Evolutionary conservation across 2,797 vertebrate genomes (phyloP), one percentile per base, ranked within the genome.

Genomic region (Hydrocynus forskahlii): DNA sequence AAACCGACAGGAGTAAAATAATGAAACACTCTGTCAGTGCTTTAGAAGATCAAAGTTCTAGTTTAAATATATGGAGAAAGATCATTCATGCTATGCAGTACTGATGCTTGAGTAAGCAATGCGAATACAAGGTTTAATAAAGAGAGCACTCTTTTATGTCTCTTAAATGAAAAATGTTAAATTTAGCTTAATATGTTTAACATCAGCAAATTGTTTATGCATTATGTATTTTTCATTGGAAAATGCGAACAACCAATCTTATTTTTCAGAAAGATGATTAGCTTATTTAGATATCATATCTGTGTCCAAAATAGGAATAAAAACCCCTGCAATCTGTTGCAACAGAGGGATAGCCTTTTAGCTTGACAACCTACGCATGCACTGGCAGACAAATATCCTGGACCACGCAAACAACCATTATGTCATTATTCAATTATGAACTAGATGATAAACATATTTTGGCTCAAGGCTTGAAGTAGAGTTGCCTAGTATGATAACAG

Each of bases 361-460:
- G 54, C 75, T 68, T 75, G 52, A 74, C 76, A 73, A 29, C 81
- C 81, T 72, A 81, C 66, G 55, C 73, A 76, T 54, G 57, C 73
- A 70, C 73, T 63, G 71, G 40, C 69, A 82, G 75, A 78, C 62
- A 82, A 82, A 82, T 78, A 78, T 70, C 76, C 50, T 62, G 69
- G 71, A 50, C 76, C 76, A 79, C 45, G 72, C 75, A 75, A 79
- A 72, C 81, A 83, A 35, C 76, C 76, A 83, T 83, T 83, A 83
- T 79, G 81, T 83, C 81, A 83, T 83, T 83, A 83, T 83, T 83
- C 81, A 83, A 83, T 83, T 83, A 83, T 79, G 79, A 83, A 83
- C 68, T 78, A 79, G 70, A 83, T 79, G 76, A 83, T 83, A 83
- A 83, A 75, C 76, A 83, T 83, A 79, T 83, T 83, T 83, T 83